A percentile compares a stretch with the other conserved stretches of the same genome.
phyloP scores from a whole-genome alignment of 2,113 vertebrate species.

The Progne subis region DNA sequence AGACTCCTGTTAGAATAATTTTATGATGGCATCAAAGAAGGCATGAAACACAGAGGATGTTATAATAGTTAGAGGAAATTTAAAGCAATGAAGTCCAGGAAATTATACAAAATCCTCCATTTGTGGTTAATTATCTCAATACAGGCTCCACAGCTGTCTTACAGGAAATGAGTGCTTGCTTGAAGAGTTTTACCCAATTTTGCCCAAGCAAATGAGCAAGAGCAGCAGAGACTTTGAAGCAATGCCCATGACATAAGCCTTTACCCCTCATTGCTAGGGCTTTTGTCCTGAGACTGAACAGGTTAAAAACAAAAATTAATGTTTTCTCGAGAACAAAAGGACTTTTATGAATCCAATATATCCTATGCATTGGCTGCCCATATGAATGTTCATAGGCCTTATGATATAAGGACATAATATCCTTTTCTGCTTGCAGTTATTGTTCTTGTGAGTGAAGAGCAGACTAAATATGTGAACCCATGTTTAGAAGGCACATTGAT shows the following conservation, averaged over 20 bases:
- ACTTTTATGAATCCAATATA: neutral
- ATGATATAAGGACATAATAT: neutral
- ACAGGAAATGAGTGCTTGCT: neutral
- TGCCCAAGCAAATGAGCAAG: neutral
- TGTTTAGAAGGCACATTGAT: neutral
- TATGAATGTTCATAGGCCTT: neutral
- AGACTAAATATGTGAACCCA: neutral
- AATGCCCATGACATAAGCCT: neutral
- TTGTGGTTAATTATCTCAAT: neutral
- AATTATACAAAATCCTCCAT: constrained; percentile 16
- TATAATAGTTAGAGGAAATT: constrained; percentile 14
- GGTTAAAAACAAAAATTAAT: neutral
- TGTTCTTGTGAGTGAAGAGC: neutral
- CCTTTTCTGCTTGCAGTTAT: neutral
- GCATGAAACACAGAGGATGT: neutral
- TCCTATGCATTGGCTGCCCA: neutral
- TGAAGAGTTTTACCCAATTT: neutral
- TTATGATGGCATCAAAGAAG: neutral
- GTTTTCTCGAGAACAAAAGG: neutral
- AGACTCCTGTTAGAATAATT: neutral
- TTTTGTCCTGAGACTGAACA: neutral
- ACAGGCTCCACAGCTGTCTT: neutral
- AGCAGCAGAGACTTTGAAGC: neutral
- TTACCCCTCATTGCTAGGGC: neutral
- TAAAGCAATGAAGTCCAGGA: constrained; percentile 23